Evolutionary conservation across 2,113 vertebrate genomes (phyloP), one percentile per base, ranked within the genome.

Genomic region (Nansenia antarctica): DNA sequence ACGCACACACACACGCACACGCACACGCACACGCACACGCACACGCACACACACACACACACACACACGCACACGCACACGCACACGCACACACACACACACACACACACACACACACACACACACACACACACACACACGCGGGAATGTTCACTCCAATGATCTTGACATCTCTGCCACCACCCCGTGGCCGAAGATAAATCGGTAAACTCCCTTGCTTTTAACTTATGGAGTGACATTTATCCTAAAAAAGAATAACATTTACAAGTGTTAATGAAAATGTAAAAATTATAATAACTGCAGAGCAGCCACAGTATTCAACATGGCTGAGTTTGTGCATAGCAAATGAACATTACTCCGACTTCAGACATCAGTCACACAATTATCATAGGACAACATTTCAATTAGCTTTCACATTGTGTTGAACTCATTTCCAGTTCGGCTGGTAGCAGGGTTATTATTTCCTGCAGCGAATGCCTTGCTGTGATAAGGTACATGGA

Each of bases 91-190:
- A 26, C 37, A 27, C 60, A 62, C 60, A 62, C 34, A 8, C 32
- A 39, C n/a, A 14, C 32, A 62, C 32, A 15, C 37, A 3, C 37
- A 39, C 9, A 63, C 73, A 39, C 37, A 39, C 37, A 15, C 37
- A 39, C 12, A 15, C 12, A 39, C 39, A 42, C 14, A 1, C 1
- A 1, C 15, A 42, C 5, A 42, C 4, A 15, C 0, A 42, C 1
- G 37, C 14, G 3, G 2, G 39, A 18, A 18, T 15, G 39, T 42
- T 42, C 39, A 42, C 12, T 18, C 14, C 65, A 60, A 55, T 74
- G 49, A 74, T 68, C 62, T 34, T n/a, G 20, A 15, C 47, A 30
- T 12, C 76, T 79, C 55, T 86, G 84, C 82, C 79, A 31, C 87
- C 84, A 74, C 79, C 85, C 31, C 34, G 82, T 49, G 89, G 76